Conservation (phyloP, 2,888 invertebrate species). For the Lasius fuliginosus region DNA sequence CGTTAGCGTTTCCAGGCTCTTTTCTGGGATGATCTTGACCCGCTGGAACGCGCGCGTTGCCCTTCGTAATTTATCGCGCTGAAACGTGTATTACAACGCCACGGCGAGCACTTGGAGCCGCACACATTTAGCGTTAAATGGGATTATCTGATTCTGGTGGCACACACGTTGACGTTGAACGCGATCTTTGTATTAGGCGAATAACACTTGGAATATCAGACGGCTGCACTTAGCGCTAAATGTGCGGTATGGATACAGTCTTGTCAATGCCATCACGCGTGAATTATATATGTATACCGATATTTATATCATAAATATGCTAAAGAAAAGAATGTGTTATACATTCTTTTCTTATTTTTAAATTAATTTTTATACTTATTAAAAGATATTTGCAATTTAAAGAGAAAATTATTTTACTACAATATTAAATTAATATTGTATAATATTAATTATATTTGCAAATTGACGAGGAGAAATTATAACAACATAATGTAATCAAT, state of each 20-base stretch:
- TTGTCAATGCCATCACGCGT: background rate
- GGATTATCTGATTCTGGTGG: constrained; percentile 44
- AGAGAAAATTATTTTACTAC: background rate
- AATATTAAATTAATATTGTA: background rate
- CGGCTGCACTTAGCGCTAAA: background rate
- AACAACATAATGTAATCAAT: constrained; percentile 1
- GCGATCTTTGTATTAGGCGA: constrained; percentile 45
- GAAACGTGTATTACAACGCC: constrained; percentile 28
- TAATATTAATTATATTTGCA: background rate
- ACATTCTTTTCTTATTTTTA: background rate
- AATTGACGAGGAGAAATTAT: background rate
- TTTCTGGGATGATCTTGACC: constrained; percentile 34
- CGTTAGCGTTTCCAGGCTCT: constrained; percentile 2
- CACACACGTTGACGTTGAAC: constrained; percentile 33
- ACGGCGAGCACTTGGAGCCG: constrained; percentile 23
- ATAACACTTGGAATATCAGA: constrained; percentile 31
- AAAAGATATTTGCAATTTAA: constrained; percentile 2
- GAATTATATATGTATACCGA: background rate
- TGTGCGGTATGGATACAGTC: background rate
- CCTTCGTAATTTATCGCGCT: constrained; percentile 39
- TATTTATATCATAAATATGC: background rate
- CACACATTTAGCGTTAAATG: constrained; percentile 43
- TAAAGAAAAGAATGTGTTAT: no score
- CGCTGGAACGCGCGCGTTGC: constrained; percentile 24
- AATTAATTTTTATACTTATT: background rate